phyloP scores from a whole-genome alignment of 2,797 vertebrate species.

The Epinephelus malabaricus region DNA sequence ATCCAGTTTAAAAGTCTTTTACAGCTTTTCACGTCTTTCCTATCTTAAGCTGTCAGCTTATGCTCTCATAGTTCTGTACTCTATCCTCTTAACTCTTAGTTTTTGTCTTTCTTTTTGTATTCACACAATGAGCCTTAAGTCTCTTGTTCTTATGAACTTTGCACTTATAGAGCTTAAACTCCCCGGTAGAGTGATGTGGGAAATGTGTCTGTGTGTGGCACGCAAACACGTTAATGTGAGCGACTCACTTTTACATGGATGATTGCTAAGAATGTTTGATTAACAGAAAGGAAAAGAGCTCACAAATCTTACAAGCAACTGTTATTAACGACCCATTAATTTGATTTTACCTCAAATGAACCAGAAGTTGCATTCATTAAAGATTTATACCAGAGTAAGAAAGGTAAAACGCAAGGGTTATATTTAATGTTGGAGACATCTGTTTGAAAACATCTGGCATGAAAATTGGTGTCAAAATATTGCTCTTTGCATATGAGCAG shows the following conservation, averaged over 20 bases:
- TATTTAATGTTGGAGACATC: background rate
- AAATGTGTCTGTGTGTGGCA: background rate
- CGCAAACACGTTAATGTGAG: background rate
- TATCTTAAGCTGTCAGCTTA: slow-evolving; percentile 41
- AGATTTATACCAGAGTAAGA: background rate
- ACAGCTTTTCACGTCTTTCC: slow-evolving; percentile 34
- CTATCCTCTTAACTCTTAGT: slow-evolving; percentile 26
- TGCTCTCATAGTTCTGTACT: slow-evolving; percentile 12
- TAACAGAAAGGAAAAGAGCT: background rate
- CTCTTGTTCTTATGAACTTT: slow-evolving; percentile 50
- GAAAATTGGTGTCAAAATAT: background rate
- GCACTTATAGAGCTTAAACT: slow-evolving; percentile 4
- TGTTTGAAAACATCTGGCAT: background rate
- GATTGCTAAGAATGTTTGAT: background rate
- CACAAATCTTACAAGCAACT: background rate
- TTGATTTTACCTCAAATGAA: background rate
- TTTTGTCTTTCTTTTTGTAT: slow-evolving; percentile 23
- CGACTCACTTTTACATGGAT: background rate
- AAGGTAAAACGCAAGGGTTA: background rate
- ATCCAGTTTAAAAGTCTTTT: slow-evolving; percentile 32
- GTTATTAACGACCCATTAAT: background rate
- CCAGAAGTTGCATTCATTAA: background rate
- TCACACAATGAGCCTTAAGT: slow-evolving; percentile 36
- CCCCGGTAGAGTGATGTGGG: background rate
- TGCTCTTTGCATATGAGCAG: background rate